A percentile compares a stretch with the other conserved stretches of the same genome.
phyloP scores from a whole-genome alignment of 2,113 vertebrate species.

The Oreotrochilus melanogaster region DNA sequence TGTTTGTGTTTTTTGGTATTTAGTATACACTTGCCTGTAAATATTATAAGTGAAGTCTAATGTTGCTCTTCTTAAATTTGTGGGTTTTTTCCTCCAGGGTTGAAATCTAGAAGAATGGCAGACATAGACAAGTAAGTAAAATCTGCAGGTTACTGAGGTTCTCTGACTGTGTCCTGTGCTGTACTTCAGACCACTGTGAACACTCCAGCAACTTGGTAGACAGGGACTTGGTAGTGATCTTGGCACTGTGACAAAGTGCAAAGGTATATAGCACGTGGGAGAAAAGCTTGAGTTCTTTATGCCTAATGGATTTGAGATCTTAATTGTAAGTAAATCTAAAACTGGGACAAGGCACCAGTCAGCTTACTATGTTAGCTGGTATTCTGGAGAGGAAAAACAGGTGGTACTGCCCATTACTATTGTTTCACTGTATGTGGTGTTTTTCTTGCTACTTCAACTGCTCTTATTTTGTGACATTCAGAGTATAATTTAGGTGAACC shows the following conservation, averaged over 20 bases:
- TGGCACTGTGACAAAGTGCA: neutral
- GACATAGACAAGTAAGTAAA: slow-evolving; percentile 97
- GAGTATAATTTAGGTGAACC: neutral
- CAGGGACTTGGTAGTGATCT: neutral
- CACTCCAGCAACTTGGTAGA: neutral
- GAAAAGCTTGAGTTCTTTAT: neutral
- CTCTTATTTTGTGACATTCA: neutral
- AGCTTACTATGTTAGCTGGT: neutral
- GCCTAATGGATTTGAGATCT: neutral
- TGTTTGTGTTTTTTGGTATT: neutral
- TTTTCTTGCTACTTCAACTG: neutral
- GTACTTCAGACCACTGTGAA: neutral
- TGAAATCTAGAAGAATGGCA: slow-evolving; percentile 85
- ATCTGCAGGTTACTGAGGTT: neutral
- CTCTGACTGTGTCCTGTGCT: neutral
- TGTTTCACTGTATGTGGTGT: neutral
- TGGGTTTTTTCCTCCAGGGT: slow-evolving; percentile 24
- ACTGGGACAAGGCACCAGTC: neutral
- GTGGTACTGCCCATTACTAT: neutral
- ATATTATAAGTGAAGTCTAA: neutral
- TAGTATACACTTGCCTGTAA: neutral
- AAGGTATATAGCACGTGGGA: neutral
- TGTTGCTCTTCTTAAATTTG: neutral
- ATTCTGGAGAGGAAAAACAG: neutral
- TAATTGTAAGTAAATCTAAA: neutral